A percentile compares a stretch with the other conserved stretches of the same genome.
These are phyloP conservation scores for Lochmaea crataegi DNA, from an alignment of 2,888 invertebrate genomes.

Conservation along the genomic window DNA sequence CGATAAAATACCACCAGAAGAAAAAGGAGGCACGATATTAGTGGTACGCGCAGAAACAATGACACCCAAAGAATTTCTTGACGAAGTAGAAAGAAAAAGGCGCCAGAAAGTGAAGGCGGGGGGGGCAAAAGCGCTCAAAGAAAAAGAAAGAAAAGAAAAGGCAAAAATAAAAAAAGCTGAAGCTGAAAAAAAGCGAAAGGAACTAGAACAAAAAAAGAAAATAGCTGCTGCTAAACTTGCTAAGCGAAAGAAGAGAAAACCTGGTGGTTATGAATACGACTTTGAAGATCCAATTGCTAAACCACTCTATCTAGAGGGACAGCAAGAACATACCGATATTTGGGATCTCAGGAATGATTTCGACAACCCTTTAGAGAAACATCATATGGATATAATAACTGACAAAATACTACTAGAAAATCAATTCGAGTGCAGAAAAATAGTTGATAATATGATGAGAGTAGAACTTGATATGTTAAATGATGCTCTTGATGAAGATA, in stretches of 20 bases:
- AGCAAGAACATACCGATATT: slow-evolving; percentile 66
- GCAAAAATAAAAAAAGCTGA: slow-evolving; percentile 50
- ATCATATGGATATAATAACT: slow-evolving; percentile 74
- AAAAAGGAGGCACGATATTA: slow-evolving; percentile 76
- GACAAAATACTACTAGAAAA: slow-evolving; percentile 74
- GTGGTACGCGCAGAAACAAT: slow-evolving; percentile 71
- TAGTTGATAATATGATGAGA: slow-evolving; percentile 77
- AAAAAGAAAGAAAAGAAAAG: slow-evolving; percentile 45
- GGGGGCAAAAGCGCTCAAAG: slow-evolving; percentile 46
- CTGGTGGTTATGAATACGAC: slow-evolving; percentile 53
- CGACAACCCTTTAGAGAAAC: slow-evolving; percentile 71
- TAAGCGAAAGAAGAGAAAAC: slow-evolving; percentile 53
- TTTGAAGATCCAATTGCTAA: slow-evolving; percentile 60
- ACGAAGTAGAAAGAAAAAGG: slow-evolving; percentile 58
- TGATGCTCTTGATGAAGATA: slow-evolving; percentile 66
- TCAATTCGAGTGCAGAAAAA: slow-evolving; percentile 73
- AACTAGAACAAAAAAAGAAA: slow-evolving; percentile 65
- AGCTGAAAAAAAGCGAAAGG: slow-evolving; percentile 54
- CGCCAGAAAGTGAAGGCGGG: slow-evolving; percentile 55
- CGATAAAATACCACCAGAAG: slow-evolving; percentile 78
- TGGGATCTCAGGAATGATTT: slow-evolving; percentile 67
- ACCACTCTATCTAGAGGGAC: slow-evolving; percentile 62
- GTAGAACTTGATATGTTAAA: slow-evolving; percentile 69
- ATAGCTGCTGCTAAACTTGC: slow-evolving; percentile 52
- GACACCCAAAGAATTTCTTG: slow-evolving; percentile 71